phyloP scores from a whole-genome alignment of 2,888 invertebrate genomes.

The Leistus spinibarbis region DNA sequence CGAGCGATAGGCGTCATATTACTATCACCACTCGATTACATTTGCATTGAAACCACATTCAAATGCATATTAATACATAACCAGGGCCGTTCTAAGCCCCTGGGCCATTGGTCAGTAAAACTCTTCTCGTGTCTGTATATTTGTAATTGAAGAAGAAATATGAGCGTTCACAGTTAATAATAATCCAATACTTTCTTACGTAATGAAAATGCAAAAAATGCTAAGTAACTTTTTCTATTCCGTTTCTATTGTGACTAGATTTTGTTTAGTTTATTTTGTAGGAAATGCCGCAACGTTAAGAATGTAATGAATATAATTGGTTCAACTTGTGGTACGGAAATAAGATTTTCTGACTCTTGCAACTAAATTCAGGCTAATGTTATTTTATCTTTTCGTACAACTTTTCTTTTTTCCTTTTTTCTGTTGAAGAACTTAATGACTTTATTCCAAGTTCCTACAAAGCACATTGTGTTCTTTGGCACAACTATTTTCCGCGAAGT shows the following conservation, averaged over 20 bases:
- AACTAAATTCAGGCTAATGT: conserved; percentile 2
- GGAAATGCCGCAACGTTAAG: background rate
- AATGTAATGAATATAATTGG: conserved; percentile 32
- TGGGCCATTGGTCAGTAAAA: too few species aligned
- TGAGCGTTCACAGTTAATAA: too few species aligned
- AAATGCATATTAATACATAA: too few species aligned
- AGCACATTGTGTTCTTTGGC: background rate
- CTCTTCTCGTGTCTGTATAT: too few species aligned
- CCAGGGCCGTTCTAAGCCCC: too few species aligned
- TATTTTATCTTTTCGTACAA: background rate
- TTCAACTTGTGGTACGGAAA: conserved; percentile 25
- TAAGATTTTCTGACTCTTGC: conserved; percentile 22
- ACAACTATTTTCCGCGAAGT: background rate
- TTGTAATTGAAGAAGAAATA: too few species aligned
- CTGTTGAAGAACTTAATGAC: background rate
- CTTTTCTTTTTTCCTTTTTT: background rate
- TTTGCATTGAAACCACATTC: too few species aligned
- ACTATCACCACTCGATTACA: too few species aligned
- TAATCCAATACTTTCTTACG: too few species aligned
- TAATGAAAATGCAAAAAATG: too few species aligned
- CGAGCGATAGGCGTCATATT: too few species aligned
- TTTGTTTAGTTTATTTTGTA: background rate
- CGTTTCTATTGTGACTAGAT: background rate
- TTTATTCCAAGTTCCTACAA: background rate
- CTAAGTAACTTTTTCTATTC: background rate